A percentile compares a stretch with the other conserved stretches of the same genome.
Conservation (phyloP, 1,140 invertebrate species). For the Sipha flava region DNA sequence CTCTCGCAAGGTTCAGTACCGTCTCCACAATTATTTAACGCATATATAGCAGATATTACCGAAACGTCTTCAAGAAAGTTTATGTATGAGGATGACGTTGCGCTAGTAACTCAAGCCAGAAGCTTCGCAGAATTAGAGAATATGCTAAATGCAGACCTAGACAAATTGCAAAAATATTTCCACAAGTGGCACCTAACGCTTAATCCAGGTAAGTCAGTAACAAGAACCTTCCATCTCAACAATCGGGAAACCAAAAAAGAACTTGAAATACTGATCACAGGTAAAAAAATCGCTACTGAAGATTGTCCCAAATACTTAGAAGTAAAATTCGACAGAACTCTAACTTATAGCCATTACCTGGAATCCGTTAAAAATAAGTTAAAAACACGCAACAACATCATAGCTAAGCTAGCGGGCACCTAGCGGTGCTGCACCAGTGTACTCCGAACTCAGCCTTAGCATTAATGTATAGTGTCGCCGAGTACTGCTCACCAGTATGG, state of each 20-base stretch:
- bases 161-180: too few relatives aligned
- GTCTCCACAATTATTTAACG: too few relatives aligned
- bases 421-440: neutral
- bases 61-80: too few relatives aligned
- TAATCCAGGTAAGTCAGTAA: neutral
- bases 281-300: neutral
- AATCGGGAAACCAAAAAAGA: neutral
- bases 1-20: too few relatives aligned
- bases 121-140: too few relatives aligned
- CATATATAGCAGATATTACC: too few relatives aligned
- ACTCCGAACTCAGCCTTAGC: neutral
- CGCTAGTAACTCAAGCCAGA: too few relatives aligned
- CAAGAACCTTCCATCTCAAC: neutral
- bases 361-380: neutral
- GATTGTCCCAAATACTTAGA: too few relatives aligned
- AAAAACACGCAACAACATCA: neutral
- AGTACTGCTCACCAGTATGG: slow-evolving; percentile 17
- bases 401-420: neutral
- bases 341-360: neutral
- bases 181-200: neutral
- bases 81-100: too few relatives aligned
- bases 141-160: too few relatives aligned
- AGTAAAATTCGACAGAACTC: slow-evolving; percentile 11
- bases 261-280: neutral
- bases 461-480: neutral